Percentiles rank a stretch among this genome's conserved stretches.
Conservation (phyloP, 2,113 vertebrate genomes). For the Zosterops lateralis region DNA sequence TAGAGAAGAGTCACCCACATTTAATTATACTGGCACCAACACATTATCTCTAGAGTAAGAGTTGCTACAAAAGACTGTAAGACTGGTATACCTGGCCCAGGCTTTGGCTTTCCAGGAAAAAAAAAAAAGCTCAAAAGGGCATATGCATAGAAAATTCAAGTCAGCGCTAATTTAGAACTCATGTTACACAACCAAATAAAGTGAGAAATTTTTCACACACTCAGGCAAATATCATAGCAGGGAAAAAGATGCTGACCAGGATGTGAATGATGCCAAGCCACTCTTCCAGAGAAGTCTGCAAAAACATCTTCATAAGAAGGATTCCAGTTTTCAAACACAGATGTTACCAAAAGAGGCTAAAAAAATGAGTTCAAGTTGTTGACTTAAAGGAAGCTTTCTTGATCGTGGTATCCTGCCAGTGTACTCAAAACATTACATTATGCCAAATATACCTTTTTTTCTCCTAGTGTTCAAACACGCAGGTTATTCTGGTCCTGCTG, state of each 20-base stretch:
- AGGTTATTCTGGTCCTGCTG: background rate
- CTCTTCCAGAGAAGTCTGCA: conserved; percentile 30
- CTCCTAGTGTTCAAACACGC: background rate
- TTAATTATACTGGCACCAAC: background rate
- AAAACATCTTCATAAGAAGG: background rate
- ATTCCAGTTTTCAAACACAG: background rate
- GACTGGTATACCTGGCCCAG: background rate
- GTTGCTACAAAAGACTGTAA: background rate
- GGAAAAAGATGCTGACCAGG: conserved; percentile 18
- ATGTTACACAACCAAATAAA: conserved; percentile 7
- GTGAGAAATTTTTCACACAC: background rate
- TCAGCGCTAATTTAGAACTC: background rate
- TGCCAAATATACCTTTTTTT: background rate
- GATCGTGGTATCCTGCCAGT: background rate
- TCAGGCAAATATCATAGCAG: conserved; percentile 3
- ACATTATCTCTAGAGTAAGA: background rate
- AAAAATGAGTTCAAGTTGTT: background rate
- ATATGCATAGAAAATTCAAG: background rate
- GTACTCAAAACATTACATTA: background rate
- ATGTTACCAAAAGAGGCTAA: background rate
- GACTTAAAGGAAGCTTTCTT: background rate
- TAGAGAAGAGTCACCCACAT: background rate
- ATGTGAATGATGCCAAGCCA: background rate
- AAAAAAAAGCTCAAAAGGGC: background rate
- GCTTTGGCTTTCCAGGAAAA: background rate